Evolutionary conservation across 2,113 vertebrate species (phyloP), one percentile per base, ranked within the genome.

Genomic region (Upupa epops): DNA sequence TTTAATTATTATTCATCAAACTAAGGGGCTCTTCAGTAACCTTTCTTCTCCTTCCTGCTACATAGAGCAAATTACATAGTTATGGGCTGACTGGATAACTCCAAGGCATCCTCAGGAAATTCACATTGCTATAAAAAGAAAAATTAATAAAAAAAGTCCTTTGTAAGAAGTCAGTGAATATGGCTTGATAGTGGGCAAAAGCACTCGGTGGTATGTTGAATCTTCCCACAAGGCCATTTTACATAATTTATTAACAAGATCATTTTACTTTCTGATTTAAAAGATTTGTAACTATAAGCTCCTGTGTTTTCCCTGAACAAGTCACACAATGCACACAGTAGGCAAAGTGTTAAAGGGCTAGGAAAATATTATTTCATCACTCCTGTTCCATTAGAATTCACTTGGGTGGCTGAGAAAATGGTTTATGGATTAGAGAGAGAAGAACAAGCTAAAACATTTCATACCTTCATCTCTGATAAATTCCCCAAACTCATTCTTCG

Each of bases 311-410:
- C 94, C 83, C 95, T 88, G 93, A 95, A 92, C 79, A 92, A 91
- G 95, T 94, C 89, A 93, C 94, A 94, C 94, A 97, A 96, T 92
- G 95, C 96, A 96, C 80, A 96, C 96, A 98, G 98, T 97, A 97
- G 96, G 96, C 97, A 97, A 98, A 97, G 97, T 98, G 97, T 98
- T 98, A 98, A 98, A 97, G 97, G 97, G 94, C 97, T 98, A 97
- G 96, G 96, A 98, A 98, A 98, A 98, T 98, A 98, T 98, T 98
- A 98, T 98, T 98, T 98, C 98, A 98, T 98, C 98, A 97, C 96
- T 98, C 92, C 96, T 98, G 98, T 98, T 98, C 98, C 98, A 98
- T 98, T 98, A 98, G 98, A 98, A 98, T 98, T 98, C 98, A 98
- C 98, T 98, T 98, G 98, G 97, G 98, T 98, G 97, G 97, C 97